These are phyloP conservation scores for Etheostoma cragini DNA, from an alignment of 2,113 vertebrate species.

Conservation along the genomic window DNA sequence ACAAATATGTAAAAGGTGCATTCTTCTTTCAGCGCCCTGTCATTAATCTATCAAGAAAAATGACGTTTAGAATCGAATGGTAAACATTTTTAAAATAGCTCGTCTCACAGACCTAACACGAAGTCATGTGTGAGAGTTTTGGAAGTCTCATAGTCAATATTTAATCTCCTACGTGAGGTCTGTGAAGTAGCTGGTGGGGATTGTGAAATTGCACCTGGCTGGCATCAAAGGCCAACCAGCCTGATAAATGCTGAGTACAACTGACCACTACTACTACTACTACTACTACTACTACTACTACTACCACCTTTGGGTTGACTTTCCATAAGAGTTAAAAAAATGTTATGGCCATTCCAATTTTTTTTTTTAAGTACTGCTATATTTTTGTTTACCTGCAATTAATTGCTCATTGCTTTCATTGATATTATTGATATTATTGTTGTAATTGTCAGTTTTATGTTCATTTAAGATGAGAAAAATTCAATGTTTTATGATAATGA, in stretches of 20 bases:
- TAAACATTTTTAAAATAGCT: conserved; percentile 8
- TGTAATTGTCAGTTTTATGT: too few species aligned
- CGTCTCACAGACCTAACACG: conserved; percentile 1
- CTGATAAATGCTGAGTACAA: conserved; percentile 8
- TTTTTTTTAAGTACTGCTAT: too few species aligned
- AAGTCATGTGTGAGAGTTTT: conserved; percentile 39
- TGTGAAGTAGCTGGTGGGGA: conserved; percentile 20
- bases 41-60: conserved; percentile 2
- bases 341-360: too few species aligned
- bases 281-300: too few species aligned
- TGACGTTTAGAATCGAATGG: neutral
- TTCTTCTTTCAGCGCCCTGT: neutral
- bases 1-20: neutral
- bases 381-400: too few species aligned
- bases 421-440: too few species aligned
- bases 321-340: neutral
- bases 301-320: conserved; percentile 2
- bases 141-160: conserved; percentile 67
- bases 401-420: too few species aligned
- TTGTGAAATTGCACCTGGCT: conserved; percentile 48
- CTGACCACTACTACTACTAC: neutral
- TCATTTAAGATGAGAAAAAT: too few species aligned
- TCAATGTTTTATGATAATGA: too few species aligned
- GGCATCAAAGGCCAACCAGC: conserved; percentile 9
- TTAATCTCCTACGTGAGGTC: conserved; percentile 69